Base-by-base conservation (phyloP, 2,113 vertebrate genomes). In the Austrofundulus limnaeus region DNA sequence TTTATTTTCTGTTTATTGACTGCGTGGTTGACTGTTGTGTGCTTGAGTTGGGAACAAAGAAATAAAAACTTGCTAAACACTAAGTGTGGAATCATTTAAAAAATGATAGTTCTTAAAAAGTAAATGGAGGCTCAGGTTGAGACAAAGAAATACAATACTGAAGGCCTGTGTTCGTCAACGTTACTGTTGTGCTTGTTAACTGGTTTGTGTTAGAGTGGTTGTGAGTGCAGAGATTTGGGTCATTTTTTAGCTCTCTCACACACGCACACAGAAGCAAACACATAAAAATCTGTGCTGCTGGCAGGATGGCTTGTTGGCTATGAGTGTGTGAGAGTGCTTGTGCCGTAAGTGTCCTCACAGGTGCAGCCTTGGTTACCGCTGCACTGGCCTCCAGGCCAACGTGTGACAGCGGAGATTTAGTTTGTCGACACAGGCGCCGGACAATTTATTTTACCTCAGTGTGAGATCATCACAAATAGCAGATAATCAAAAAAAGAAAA, bases 361-460 rank as follows among this genome's bases (percentile, higher is more conserved):
- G 66, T 61, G 39, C 28, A 56, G 66, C 53, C 43, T 63, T 57
- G 51, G 66, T 70, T 70, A 24, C 72, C 58, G 42, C 69, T 42
- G 52, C 61, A 47, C 6, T 47, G 62, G 72, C 75, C 81, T 81
- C 49, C n/a, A 63, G 84, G 70, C 78, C 75, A 34, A 8, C 52
- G 23, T 61, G 61, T 84, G 72, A 57, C 78, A 82, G 61, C 48
- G 34, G 70, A 72, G 70, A 72, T 75, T 70, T 78, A 54, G 59
- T 61, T 42, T 52, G 74, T 61, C 45, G 62, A 24, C 54, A 50
- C 63, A 60, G 70, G 45, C 47, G 41, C 14, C 1, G 46, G 15
- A 15, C 41, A 70, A 49, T 77, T 55, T 50, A 23, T 76, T 64
- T 72, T 28, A 66, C 25, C 41, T 38, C 65, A 53, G 42, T 24